These are phyloP conservation scores for Epinephelus malabaricus DNA, from an alignment of 2,797 vertebrate genomes.

Conservation along the genomic window DNA sequence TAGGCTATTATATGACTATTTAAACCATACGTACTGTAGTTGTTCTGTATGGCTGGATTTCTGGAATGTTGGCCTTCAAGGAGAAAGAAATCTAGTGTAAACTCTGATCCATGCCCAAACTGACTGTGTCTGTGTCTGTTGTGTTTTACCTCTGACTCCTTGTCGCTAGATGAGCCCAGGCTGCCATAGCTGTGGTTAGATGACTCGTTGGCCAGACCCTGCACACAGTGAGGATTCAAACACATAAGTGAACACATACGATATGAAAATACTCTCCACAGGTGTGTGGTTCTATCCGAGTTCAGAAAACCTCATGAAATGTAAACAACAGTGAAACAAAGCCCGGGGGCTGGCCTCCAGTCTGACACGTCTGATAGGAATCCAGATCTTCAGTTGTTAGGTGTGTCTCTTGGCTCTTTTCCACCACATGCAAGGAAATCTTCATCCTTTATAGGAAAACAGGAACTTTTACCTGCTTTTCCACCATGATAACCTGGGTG, in stretches of 20 bases:
- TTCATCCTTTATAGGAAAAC: slow-evolving; percentile 46
- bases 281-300: neutral
- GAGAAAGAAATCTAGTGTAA: neutral
- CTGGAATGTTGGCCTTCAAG: too few relatives aligned
- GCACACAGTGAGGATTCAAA: slow-evolving; percentile 36
- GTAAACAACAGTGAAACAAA: slow-evolving; percentile 40
- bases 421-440: slow-evolving; percentile 31
- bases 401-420: slow-evolving; percentile 63
- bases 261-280: slow-evolving; percentile 16
- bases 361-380: slow-evolving; percentile 45
- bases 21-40: too few relatives aligned
- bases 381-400: slow-evolving; percentile 49
- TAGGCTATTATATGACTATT: too few relatives aligned
- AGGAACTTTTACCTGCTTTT: slow-evolving; percentile 48
- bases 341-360: neutral
- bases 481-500: slow-evolving; percentile 5
- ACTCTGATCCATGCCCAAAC: neutral
- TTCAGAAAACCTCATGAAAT: slow-evolving; percentile 23
- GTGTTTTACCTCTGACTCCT: slow-evolving; percentile 95
- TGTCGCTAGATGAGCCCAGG: slow-evolving; percentile 98
- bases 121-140: neutral
- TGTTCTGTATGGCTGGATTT: too few relatives aligned
- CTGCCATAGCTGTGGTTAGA: slow-evolving; percentile 99
- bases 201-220: slow-evolving; percentile 98
- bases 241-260: slow-evolving; percentile 26